These are phyloP conservation scores for Pantherophis alleghaniensis DNA, from an alignment of 2,797 vertebrate species.

Conservation along the genomic window DNA sequence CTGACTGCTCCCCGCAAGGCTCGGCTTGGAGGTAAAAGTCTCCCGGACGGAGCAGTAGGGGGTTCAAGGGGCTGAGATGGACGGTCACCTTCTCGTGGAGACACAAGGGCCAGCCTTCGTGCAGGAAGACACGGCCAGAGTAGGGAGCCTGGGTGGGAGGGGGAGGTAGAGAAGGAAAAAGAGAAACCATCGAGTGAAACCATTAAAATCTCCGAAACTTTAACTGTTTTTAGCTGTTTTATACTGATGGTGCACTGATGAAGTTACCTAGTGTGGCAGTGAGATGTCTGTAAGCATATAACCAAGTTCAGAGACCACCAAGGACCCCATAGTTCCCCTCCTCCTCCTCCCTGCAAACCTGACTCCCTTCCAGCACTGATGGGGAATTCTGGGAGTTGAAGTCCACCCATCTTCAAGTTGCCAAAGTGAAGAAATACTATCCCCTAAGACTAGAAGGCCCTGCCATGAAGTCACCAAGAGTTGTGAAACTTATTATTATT, in stretches of 20 bases:
- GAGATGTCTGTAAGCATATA: background rate
- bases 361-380: background rate
- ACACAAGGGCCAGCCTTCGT: slow-evolving; percentile 89
- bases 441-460: background rate
- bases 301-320: background rate
- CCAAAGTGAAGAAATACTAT: background rate
- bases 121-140: slow-evolving; percentile 78
- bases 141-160: slow-evolving; percentile 75
- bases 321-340: no score
- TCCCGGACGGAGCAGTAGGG: slow-evolving; percentile 78
- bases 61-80: slow-evolving; percentile 80
- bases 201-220: background rate
- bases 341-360: no score
- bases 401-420: background rate
- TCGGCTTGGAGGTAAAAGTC: slow-evolving; percentile 90
- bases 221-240: background rate
- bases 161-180: slow-evolving; percentile 20
- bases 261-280: background rate
- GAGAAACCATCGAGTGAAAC: fast-evolving
- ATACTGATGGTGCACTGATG: background rate
- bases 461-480: background rate
- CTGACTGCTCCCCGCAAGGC: slow-evolving; percentile 81
- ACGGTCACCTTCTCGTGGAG: slow-evolving; percentile 80
- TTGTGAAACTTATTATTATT: background rate
- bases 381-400: background rate